phyloP scores from a whole-genome alignment of 2,113 vertebrate genomes.

The Bagarius yarrelli region DNA sequence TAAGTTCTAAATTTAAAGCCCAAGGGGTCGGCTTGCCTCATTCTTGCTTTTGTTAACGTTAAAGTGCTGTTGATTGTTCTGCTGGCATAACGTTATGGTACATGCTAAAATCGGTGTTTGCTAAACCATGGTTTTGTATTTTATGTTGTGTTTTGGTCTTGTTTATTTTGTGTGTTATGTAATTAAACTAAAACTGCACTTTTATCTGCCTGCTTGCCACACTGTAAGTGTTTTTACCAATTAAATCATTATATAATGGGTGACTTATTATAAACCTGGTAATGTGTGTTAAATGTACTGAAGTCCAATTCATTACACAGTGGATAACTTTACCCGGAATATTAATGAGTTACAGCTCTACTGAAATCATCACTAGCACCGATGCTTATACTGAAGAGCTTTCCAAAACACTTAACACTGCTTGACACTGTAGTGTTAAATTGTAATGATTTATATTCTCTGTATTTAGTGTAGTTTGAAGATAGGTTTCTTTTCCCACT shows the following conservation, averaged over 20 bases:
- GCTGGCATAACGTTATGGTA: too few relatives aligned
- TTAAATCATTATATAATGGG: not conserved
- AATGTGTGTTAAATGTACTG: not conserved
- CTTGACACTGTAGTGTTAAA: not conserved
- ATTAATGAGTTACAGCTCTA: not conserved
- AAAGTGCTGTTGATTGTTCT: too few relatives aligned
- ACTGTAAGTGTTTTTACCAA: not conserved
- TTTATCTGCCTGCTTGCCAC: not conserved
- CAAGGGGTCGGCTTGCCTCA: too few relatives aligned
- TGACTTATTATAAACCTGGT: not conserved
- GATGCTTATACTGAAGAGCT: not conserved
- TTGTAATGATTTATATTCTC: not conserved
- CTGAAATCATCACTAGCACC: not conserved
- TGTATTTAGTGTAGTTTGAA: not conserved
- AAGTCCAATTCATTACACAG: not conserved
- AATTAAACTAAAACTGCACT: too few relatives aligned
- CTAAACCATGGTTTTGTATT: too few relatives aligned
- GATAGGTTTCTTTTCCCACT: not conserved
- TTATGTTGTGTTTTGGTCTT: too few relatives aligned
- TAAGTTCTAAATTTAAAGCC: too few relatives aligned
- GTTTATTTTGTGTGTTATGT: too few relatives aligned
- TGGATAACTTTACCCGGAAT: not conserved
- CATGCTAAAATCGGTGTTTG: too few relatives aligned
- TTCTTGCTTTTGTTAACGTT: too few relatives aligned
- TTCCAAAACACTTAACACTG: not conserved